phyloP scores from a whole-genome alignment of 2,888 invertebrate species.

The Drosophila paranaensis region DNA sequence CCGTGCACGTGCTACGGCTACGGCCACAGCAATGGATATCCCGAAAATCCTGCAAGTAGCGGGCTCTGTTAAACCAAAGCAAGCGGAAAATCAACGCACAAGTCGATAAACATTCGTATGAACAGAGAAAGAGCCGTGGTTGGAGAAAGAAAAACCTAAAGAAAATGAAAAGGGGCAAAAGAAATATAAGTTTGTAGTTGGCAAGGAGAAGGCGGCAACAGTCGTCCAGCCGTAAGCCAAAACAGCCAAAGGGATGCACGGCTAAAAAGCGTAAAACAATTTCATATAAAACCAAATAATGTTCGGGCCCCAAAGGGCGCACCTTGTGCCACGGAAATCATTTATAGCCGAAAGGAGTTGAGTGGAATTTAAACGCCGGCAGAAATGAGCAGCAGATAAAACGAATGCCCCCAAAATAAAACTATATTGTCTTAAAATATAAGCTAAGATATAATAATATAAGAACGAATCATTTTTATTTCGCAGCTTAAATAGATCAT shows the following conservation, averaged over 20 bases:
- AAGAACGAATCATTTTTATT: not conserved
- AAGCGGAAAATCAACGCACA: slow-evolving; percentile 80
- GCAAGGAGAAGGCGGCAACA: not conserved
- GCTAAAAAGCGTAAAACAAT: slow-evolving; percentile 58
- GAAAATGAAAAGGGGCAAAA: slow-evolving; percentile 47
- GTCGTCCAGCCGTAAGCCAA: slow-evolving; percentile 23
- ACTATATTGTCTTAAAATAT: not conserved
- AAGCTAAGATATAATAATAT: not conserved
- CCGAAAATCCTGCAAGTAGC: slow-evolving; percentile 52
- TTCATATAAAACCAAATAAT: slow-evolving; percentile 69
- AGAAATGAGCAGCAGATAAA: slow-evolving; percentile 27
- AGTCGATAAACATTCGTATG: slow-evolving; percentile 75
- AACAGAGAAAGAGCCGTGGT: slow-evolving; percentile 43
- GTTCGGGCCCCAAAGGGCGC: slow-evolving; percentile 52
- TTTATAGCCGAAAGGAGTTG: slow-evolving; percentile 32
- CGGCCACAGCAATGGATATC: slow-evolving; percentile 56
- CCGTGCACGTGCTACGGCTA: slow-evolving; percentile 57
- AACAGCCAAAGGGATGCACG: slow-evolving; percentile 22
- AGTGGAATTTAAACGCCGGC: slow-evolving; percentile 31
- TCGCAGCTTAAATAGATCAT: not conserved
- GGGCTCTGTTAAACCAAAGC: slow-evolving; percentile 72
- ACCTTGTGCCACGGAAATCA: slow-evolving; percentile 43
- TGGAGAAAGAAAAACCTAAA: slow-evolving; percentile 8
- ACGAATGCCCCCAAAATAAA: not conserved
- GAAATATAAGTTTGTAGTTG: slow-evolving; percentile 53